A percentile compares a stretch with the other conserved stretches of the same genome.
Evolutionary conservation across 2,113 vertebrate genomes (phyloP).

Genomic region (Mastomys coucha): DNA sequence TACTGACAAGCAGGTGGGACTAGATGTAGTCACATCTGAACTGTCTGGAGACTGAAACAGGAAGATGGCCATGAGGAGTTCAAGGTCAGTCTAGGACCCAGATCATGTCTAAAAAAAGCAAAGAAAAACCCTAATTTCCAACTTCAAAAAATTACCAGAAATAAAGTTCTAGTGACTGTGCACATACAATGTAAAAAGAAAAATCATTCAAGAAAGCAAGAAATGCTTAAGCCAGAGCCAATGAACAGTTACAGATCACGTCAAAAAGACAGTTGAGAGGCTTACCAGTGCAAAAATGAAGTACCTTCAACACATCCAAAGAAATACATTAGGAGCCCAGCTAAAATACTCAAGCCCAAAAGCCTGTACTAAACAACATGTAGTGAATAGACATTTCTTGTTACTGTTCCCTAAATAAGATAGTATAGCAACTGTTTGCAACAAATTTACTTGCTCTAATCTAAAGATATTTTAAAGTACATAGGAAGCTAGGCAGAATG

Average conservation of each 20-base stretch:
- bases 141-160: constrained; percentile 13
- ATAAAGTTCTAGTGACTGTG: background rate
- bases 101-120: background rate
- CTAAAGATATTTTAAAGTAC: background rate
- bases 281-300: constrained; percentile 1
- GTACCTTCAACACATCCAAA: constrained; percentile 35
- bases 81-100: background rate
- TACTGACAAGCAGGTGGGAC: background rate
- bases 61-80: background rate
- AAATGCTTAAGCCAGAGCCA: background rate
- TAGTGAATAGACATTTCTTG: background rate
- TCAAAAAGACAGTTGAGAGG: background rate
- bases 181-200: background rate
- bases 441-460: background rate
- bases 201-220: constrained; percentile 20
- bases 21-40: background rate
- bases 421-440: background rate
- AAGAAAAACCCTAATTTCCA: background rate
- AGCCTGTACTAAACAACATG: background rate
- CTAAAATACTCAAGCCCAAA: too few species aligned
- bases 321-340: background rate
- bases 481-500: background rate
- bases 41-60: background rate
- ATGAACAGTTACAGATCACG: background rate
- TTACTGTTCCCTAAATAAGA: background rate